Percentiles rank a stretch among this genome's conserved stretches.
Conservation (phyloP, 2,888 invertebrate species). For the Drosophila pseudotalamancana region DNA sequence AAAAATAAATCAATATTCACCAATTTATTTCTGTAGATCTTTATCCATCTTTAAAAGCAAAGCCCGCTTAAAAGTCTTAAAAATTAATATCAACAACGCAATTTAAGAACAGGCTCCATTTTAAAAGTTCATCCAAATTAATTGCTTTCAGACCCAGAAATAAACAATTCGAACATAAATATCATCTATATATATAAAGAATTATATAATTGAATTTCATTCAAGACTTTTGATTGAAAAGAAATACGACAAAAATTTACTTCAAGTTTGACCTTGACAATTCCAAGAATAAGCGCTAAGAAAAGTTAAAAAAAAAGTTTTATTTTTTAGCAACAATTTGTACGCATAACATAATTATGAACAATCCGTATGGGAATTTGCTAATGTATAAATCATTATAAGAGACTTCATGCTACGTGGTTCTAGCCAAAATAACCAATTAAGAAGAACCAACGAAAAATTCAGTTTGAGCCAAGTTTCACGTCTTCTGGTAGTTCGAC, state of each 20-base stretch:
- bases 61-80: too few species aligned
- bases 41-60: too few species aligned
- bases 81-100: background rate
- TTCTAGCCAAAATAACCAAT: slow-evolving; percentile 46
- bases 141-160: slow-evolving; percentile 18
- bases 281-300: slow-evolving; percentile 16
- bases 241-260: background rate
- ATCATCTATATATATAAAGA: too few species aligned
- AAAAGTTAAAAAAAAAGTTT: slow-evolving; percentile 18
- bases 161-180: background rate
- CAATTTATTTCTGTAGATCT: too few species aligned
- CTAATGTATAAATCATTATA: slow-evolving; percentile 30
- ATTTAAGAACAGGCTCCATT: slow-evolving; percentile 22
- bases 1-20: too few species aligned
- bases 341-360: slow-evolving; percentile 48
- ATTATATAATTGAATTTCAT: slow-evolving; percentile 33
- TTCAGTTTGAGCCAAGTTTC: slow-evolving; percentile 5
- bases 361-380: slow-evolving; percentile 29
- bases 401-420: slow-evolving; percentile 19
- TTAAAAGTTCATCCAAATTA: slow-evolving; percentile 24
- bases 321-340: slow-evolving; percentile 57
- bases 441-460: slow-evolving; percentile 17
- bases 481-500: slow-evolving; percentile 41
- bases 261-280: slow-evolving; percentile 38
- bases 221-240: slow-evolving; percentile 18